Conservation (phyloP, 2,797 vertebrate genomes). For the Chelmon rostratus region DNA sequence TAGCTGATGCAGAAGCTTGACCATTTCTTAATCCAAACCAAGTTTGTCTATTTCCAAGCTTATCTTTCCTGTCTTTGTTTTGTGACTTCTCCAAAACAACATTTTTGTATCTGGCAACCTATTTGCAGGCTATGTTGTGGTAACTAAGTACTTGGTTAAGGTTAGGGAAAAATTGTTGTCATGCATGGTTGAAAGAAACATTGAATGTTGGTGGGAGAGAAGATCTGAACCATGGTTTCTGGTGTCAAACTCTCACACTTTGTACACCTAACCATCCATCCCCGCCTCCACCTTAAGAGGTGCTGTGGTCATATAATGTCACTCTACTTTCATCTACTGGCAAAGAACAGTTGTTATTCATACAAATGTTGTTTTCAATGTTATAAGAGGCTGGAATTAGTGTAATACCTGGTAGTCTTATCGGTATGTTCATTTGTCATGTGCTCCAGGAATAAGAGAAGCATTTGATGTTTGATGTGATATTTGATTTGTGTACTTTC, state of each 20-base stretch:
- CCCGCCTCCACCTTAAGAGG: background rate
- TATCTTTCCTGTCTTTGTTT: no score
- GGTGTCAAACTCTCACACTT: background rate
- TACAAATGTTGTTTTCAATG: background rate
- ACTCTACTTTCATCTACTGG: background rate
- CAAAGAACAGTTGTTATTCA: background rate
- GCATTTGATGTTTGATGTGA: no score
- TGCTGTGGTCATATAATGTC: no score
- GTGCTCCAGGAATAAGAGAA: background rate
- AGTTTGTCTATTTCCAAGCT: background rate
- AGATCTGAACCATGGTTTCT: no score
- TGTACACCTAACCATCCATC: background rate
- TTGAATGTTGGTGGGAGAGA: background rate
- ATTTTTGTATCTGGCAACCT: background rate
- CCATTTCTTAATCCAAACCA: background rate
- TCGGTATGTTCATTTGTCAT: background rate
- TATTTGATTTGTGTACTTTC: background rate
- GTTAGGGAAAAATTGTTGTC: background rate
- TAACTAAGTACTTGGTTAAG: background rate
- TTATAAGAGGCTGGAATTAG: background rate
- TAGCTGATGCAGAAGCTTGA: conserved; percentile 19
- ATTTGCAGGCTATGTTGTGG: background rate
- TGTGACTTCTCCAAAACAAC: background rate
- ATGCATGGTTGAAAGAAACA: background rate
- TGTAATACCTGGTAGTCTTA: no score